Evolutionary conservation across 92 coral and sea anemone genomes (phyloP).

Genomic region (Blastomussa wellsi): DNA sequence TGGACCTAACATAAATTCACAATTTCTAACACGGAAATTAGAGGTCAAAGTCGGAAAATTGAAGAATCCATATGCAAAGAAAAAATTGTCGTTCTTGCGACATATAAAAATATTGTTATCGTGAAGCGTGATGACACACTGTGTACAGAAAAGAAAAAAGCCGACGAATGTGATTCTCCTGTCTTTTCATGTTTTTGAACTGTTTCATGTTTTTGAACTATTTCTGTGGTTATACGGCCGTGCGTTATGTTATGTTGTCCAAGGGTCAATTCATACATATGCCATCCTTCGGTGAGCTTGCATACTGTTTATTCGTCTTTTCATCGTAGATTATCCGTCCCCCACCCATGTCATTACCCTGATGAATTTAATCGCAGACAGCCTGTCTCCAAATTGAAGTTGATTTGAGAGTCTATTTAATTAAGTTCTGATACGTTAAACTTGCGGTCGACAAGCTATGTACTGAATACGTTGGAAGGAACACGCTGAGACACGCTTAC

Average conservation of each 20-base stretch:
- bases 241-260: neutral
- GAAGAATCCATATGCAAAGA: conserved; percentile 15
- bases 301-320: conserved; percentile 36
- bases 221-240: neutral
- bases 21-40: conserved; percentile 2
- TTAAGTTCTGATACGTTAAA: conserved; percentile 34
- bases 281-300: conserved; percentile 5
- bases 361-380: conserved; percentile 50
- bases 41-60: conserved; percentile 10
- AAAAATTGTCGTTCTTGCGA: conserved; percentile 14
- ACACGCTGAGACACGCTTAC: conserved; percentile 20
- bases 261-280: neutral
- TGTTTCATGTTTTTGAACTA: neutral
- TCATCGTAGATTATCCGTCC: conserved; percentile 52
- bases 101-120: conserved; percentile 29
- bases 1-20: neutral
- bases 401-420: conserved; percentile 43
- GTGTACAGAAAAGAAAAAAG: conserved; percentile 18
- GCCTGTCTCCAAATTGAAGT: conserved; percentile 42
- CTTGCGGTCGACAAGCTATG: conserved; percentile 33
- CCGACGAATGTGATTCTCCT: neutral
- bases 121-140: conserved; percentile 23
- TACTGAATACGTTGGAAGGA: conserved; percentile 1
- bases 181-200: neutral
- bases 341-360: conserved; percentile 45